Evolutionary conservation across 1,140 invertebrate genomes (phyloP).

Genomic region (Pseudomyrmex sp.): DNA sequence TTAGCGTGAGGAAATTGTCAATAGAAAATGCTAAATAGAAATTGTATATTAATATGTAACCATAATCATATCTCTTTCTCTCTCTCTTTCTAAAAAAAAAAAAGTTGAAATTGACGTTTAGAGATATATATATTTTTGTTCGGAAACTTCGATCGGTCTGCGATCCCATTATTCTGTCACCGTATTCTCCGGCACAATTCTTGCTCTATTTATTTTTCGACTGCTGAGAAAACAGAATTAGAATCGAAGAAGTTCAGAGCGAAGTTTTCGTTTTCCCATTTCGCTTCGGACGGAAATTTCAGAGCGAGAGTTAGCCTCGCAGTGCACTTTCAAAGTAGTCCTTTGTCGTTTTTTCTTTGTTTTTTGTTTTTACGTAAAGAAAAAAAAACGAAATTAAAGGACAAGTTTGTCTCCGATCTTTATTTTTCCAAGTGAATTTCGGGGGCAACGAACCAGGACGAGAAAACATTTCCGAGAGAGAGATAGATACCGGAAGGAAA

Average conservation of each 20-base stretch:
- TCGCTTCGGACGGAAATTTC: constrained; percentile 24
- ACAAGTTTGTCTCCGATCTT: background rate
- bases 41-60: too few species aligned
- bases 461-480: constrained; percentile 28
- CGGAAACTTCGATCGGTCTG: background rate
- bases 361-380: background rate
- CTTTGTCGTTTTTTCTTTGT: background rate
- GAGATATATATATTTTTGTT: too few species aligned
- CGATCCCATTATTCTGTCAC: too few species aligned
- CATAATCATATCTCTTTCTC: too few species aligned
- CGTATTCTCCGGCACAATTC: background rate
- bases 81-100: too few species aligned
- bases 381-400: constrained; percentile 5
- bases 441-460: constrained; percentile 27
- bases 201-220: background rate
- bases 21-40: too few species aligned
- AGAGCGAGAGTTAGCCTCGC: constrained; percentile 30
- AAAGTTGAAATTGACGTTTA: too few species aligned
- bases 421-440: constrained; percentile 6
- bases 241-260: constrained; percentile 14
- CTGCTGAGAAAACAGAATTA: constrained; percentile 13
- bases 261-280: background rate
- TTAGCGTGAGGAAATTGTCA: too few species aligned
- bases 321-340: constrained; percentile 30
- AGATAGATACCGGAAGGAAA: constrained; percentile 45